These are phyloP conservation scores for Daphoenositta chrysoptera DNA, from an alignment of 2,113 vertebrate species.

Conservation along the genomic window DNA sequence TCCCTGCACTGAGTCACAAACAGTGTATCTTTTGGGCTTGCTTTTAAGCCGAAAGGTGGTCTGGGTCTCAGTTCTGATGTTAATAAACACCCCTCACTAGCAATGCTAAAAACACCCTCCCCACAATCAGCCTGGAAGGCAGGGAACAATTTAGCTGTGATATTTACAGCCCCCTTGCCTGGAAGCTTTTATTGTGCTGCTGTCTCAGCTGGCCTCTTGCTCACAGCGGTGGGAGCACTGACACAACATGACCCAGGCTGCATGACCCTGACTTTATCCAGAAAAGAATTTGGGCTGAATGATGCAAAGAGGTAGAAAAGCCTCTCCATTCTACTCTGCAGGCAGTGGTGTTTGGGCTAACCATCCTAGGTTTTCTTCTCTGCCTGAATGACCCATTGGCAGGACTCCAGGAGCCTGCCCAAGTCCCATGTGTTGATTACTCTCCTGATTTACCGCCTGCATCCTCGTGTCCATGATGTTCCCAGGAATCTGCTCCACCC, in stretches of 20 bases:
- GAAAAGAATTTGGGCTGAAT: not conserved
- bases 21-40: not conserved
- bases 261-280: not conserved
- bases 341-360: not conserved
- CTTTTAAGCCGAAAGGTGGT: not conserved
- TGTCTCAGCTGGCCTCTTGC: not conserved
- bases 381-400: not conserved
- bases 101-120: not conserved
- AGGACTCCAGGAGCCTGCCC: not conserved
- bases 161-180: not conserved
- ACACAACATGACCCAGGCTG: not conserved
- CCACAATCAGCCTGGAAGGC: not conserved
- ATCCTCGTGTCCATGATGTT: accelerated
- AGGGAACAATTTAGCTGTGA: not conserved
- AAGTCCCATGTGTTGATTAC: not conserved
- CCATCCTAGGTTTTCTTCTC: not conserved
- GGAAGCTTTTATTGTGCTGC: not conserved
- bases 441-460: not conserved
- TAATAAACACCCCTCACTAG: not conserved
- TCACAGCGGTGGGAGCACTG: not conserved
- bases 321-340: not conserved
- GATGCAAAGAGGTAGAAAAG: not conserved
- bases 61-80: not conserved
- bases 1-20: not conserved
- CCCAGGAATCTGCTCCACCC: not conserved